These are phyloP conservation scores for Psittacus erithacus DNA, from an alignment of 2,113 vertebrate genomes.

Conservation along the genomic window DNA sequence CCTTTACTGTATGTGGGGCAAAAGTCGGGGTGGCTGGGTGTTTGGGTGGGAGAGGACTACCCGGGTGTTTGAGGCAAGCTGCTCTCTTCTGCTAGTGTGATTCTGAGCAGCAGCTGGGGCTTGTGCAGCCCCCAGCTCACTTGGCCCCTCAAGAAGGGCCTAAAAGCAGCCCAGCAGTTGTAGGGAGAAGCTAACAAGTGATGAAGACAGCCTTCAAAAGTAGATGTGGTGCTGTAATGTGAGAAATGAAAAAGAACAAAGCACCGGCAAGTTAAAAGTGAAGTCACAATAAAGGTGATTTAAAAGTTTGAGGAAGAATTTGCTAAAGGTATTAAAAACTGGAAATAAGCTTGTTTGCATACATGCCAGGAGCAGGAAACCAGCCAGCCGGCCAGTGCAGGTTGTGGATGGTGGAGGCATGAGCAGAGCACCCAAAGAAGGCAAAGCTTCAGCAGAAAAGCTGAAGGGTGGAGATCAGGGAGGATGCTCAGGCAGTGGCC, in stretches of 20 bases:
- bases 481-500: not conserved
- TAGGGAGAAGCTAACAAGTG: not conserved
- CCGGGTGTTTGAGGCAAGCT: not conserved
- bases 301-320: not conserved
- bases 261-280: not conserved
- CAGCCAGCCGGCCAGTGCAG: not conserved
- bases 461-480: not conserved
- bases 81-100: not conserved
- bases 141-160: not conserved
- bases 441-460: not conserved
- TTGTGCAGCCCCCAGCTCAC: not conserved
- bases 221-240: rapidly evolving
- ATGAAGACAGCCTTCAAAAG: not conserved
- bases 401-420: not conserved
- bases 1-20: not conserved
- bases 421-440: not conserved
- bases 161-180: not conserved
- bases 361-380: not conserved
- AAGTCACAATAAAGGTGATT: not conserved
- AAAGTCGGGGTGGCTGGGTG: not conserved
- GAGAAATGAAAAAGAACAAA: not conserved
- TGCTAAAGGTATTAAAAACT: not conserved
- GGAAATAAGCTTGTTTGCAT: not conserved
- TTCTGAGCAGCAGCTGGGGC: not conserved
- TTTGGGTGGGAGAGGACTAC: not conserved